A percentile compares a stretch with the other conserved stretches of the same genome.
Evolutionary conservation across 2,888 invertebrate genomes (phyloP).

Genomic region (Aplocera efformata): DNA sequence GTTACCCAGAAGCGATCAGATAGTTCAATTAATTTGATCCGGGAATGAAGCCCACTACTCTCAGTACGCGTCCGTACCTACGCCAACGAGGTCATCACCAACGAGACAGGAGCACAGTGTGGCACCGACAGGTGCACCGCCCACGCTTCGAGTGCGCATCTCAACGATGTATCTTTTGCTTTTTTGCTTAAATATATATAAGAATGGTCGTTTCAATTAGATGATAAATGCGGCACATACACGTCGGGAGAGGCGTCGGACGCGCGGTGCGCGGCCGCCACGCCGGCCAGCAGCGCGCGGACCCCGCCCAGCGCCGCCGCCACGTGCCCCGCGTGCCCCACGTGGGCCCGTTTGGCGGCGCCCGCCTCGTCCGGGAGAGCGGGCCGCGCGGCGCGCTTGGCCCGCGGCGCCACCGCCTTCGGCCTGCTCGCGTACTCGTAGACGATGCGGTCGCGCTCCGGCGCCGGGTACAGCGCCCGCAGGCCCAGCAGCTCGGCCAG

Average conservation of each 20-base stretch:
- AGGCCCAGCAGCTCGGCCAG: conserved; percentile 83
- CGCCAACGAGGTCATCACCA: too few species aligned
- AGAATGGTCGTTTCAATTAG: too few species aligned
- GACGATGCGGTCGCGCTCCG: conserved; percentile 61
- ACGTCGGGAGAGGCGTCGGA: conserved; percentile 4
- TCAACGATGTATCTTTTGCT: too few species aligned
- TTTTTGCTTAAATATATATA: too few species aligned
- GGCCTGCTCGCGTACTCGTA: conserved; percentile 86
- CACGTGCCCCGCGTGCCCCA: conserved; percentile 39
- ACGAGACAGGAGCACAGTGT: too few species aligned
- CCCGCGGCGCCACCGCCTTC: conserved; percentile 62
- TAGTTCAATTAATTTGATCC: too few species aligned
- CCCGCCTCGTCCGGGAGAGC: conserved; percentile 10
- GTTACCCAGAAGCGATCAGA: too few species aligned
- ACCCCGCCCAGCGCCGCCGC: conserved; percentile 58
- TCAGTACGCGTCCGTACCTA: too few species aligned
- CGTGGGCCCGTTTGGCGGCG: conserved; percentile 6
- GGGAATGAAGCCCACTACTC: too few species aligned
- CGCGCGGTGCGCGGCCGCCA: conserved; percentile 31
- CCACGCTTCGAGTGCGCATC: too few species aligned
- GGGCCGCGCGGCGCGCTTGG: conserved; percentile 30
- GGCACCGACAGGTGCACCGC: too few species aligned
- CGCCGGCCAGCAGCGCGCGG: conserved; percentile 54
- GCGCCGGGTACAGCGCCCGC: conserved; percentile 56
- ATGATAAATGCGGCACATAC: too few species aligned